These are phyloP conservation scores for Mimumesa dahlbomi DNA, from an alignment of 2,888 invertebrate genomes.

Conservation along the genomic window DNA sequence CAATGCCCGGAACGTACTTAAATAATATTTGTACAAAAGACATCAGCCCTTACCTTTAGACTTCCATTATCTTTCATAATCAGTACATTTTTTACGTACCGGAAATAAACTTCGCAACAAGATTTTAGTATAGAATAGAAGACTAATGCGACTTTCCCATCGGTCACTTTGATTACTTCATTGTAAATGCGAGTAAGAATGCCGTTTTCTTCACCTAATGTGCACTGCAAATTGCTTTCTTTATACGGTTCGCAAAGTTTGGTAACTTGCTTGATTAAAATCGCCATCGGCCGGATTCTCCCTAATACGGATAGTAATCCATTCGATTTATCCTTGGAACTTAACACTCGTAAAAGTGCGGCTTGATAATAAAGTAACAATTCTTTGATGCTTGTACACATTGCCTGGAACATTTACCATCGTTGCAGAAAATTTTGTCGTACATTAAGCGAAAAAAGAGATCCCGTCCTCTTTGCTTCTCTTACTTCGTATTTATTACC, in stretches of 20 bases:
- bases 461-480: neutral
- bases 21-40: conserved; percentile 2
- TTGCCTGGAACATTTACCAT: conserved; percentile 61
- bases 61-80: neutral
- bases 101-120: conserved; percentile 84
- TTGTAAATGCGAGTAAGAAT: conserved; percentile 85
- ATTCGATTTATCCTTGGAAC: conserved; percentile 40
- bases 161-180: conserved; percentile 83
- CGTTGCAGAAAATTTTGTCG: conserved; percentile 11
- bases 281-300: conserved; percentile 68
- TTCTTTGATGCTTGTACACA: conserved; percentile 75
- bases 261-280: conserved; percentile 71
- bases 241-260: conserved; percentile 71
- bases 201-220: conserved; percentile 81
- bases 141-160: conserved; percentile 82
- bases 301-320: conserved; percentile 66
- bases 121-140: conserved; percentile 83
- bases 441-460: neutral
- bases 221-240: conserved; percentile 52
- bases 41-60: neutral
- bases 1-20: conserved; percentile 59
- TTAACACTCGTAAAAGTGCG: conserved; percentile 68
- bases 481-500: too few species aligned
- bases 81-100: conserved; percentile 77
- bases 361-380: conserved; percentile 74